Conservation (phyloP, 2,797 vertebrate genomes). For the Rhincodon typus region DNA sequence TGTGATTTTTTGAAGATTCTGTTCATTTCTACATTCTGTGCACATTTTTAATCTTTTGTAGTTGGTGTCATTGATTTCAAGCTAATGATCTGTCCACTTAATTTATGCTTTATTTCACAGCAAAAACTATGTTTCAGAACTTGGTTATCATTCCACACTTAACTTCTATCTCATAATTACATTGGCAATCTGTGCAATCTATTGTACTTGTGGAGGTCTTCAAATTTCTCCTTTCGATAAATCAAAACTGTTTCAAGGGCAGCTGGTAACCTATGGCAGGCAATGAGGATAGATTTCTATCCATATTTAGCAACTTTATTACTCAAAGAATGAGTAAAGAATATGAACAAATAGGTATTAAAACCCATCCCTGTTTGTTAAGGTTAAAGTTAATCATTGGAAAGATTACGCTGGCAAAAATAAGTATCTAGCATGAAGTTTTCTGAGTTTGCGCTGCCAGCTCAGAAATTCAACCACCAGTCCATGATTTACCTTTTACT, state of each 20-base stretch:
- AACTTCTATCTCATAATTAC: background rate
- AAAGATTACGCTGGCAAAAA: background rate
- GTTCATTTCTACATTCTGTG: background rate
- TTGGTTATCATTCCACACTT: background rate
- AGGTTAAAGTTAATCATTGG: background rate
- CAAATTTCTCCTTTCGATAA: background rate
- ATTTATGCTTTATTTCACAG: conserved; percentile 22
- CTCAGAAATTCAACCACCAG: background rate
- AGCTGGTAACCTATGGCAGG: background rate
- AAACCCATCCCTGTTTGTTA: background rate
- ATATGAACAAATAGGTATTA: background rate
- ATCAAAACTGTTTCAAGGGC: background rate
- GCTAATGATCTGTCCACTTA: conserved; percentile 20
- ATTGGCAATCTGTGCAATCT: background rate
- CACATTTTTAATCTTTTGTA: background rate
- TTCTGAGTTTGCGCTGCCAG: background rate
- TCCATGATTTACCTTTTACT: background rate
- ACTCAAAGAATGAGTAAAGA: background rate
- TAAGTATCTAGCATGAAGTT: background rate
- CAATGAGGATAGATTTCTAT: background rate
- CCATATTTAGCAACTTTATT: background rate
- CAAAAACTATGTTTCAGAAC: background rate
- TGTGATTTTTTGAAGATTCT: background rate
- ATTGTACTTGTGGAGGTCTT: background rate
- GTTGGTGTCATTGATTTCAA: background rate